Conservation (phyloP, 1,140 invertebrate species). For the Drosophila sp. region DNA sequence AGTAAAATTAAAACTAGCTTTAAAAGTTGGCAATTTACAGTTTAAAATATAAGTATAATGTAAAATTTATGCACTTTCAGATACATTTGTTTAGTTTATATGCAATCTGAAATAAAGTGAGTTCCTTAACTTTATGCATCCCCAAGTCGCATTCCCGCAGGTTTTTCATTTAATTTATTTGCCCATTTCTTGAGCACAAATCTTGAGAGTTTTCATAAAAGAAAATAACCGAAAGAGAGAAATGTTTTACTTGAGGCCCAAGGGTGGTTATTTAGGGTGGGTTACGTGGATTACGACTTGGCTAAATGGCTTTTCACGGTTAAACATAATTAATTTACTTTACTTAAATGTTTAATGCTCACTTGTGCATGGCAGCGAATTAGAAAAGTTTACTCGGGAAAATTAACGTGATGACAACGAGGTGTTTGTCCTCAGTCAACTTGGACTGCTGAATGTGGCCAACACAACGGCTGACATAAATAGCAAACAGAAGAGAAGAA, state of each 20-base stretch:
- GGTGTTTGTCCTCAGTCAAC: slow-evolving; percentile 14
- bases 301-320: slow-evolving; percentile 54
- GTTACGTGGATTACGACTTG: slow-evolving; percentile 13
- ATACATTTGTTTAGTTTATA: not conserved
- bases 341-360: slow-evolving; percentile 61
- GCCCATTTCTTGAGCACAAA: slow-evolving; percentile 6
- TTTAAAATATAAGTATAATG: too few relatives aligned
- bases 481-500: slow-evolving; percentile 38
- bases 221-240: slow-evolving; percentile 2
- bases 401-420: slow-evolving; percentile 37
- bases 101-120: not conserved
- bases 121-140: not conserved
- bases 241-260: slow-evolving; percentile 32
- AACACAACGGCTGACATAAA: slow-evolving; percentile 60
- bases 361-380: slow-evolving; percentile 49
- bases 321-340: slow-evolving; percentile 57
- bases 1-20: too few relatives aligned
- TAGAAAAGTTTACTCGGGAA: slow-evolving; percentile 51
- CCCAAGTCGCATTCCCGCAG: slow-evolving; percentile 17
- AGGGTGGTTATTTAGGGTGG: slow-evolving; percentile 18
- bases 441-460: slow-evolving; percentile 11
- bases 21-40: too few relatives aligned
- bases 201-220: slow-evolving; percentile 12
- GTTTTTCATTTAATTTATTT: slow-evolving; percentile 32
- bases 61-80: too few relatives aligned